These are phyloP conservation scores for Tenthredo notha DNA, from an alignment of 2,888 invertebrate genomes.

Conservation along the genomic window DNA sequence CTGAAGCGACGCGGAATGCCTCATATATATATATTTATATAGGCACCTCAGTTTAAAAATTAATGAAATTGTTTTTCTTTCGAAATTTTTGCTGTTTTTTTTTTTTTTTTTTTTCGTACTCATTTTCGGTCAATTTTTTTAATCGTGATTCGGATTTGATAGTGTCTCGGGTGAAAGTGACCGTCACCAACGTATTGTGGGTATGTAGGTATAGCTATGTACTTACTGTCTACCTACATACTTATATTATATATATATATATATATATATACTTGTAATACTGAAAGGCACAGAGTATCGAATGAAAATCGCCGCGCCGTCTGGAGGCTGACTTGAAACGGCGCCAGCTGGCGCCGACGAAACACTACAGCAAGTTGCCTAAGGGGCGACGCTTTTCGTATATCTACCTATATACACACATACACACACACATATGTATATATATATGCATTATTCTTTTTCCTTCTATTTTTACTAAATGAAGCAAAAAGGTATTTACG, in stretches of 20 bases:
- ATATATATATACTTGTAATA: background rate
- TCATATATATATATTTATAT: too few species aligned
- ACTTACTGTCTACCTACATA: background rate
- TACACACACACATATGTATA: background rate
- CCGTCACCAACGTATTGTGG: background rate
- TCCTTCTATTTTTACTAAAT: background rate
- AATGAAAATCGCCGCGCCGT: conserved; percentile 42
- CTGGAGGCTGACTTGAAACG: conserved; percentile 40
- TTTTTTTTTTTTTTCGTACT: too few species aligned
- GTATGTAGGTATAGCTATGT: background rate
- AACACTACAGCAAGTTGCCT: background rate
- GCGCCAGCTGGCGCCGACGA: conserved; percentile 41
- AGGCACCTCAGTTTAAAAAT: too few species aligned
- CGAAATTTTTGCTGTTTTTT: too few species aligned
- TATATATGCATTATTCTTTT: background rate
- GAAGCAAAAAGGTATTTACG: conserved; percentile 21
- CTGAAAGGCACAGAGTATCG: background rate
- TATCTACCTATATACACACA: conserved; percentile 16
- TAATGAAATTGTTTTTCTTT: too few species aligned
- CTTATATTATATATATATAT: background rate
- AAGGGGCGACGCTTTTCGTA: background rate
- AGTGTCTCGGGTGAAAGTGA: background rate
- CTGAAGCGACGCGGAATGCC: too few species aligned
- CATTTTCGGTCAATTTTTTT: too few species aligned
- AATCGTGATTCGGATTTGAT: background rate